A percentile compares a stretch with the other conserved stretches of the same genome.
phyloP scores from a whole-genome alignment of 2,113 vertebrate genomes.

The Ammodytes marinus region DNA sequence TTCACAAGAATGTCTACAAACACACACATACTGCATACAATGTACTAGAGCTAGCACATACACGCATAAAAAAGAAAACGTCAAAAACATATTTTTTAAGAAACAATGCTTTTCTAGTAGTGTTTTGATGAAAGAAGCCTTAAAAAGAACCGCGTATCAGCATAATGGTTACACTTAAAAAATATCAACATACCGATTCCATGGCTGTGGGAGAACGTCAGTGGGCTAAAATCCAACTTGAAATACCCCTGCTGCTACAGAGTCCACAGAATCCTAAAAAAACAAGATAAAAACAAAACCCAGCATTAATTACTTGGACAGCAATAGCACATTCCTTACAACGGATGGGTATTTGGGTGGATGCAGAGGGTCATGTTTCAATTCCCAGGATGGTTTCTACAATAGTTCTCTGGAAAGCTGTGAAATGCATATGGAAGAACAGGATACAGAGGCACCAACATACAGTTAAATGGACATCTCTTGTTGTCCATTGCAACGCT shows the following conservation, averaged over 20 bases:
- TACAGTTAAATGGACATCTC: neutral
- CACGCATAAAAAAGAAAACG: neutral
- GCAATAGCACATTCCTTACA: slow-evolving; percentile 52
- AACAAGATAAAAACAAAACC: slow-evolving; percentile 63
- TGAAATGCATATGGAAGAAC: slow-evolving; percentile 6
- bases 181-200: slow-evolving; percentile 93
- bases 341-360: neutral
- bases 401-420: slow-evolving; percentile 1
- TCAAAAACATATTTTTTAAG: neutral
- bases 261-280: slow-evolving; percentile 87
- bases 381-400: slow-evolving; percentile 27
- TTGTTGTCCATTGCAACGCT: no score
- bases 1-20: slow-evolving; percentile 3
- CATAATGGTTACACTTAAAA: neutral
- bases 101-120: neutral
- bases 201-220: slow-evolving; percentile 88
- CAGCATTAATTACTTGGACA: slow-evolving; percentile 65
- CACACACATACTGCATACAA: neutral
- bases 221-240: slow-evolving; percentile 88
- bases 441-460: neutral
- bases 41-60: slow-evolving; percentile 2
- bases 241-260: slow-evolving; percentile 77
- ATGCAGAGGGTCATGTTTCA: slow-evolving; percentile 42
- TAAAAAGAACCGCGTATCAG: neutral
- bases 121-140: neutral